Percentiles rank a stretch among this genome's conserved stretches.
Conservation (phyloP, 2,113 vertebrate genomes). For the Lucifuga dentata region DNA sequence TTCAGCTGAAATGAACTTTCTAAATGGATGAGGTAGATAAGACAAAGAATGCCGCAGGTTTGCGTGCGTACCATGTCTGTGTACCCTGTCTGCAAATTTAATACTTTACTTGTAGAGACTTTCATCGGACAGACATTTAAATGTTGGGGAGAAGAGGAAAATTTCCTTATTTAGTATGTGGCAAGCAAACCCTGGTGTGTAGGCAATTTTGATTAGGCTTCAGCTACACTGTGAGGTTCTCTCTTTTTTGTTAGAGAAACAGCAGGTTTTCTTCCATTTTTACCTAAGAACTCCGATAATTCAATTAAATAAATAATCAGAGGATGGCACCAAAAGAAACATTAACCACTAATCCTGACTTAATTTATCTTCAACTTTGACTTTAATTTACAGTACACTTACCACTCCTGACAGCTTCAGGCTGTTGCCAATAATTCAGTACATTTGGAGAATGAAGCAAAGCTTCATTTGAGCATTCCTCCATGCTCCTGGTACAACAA, state of each 20-base stretch:
- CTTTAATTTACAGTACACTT: constrained; percentile 22
- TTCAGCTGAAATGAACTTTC: neutral
- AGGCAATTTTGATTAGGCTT: neutral
- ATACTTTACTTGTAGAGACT: neutral
- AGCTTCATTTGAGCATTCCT: constrained; percentile 79
- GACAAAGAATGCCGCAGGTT: neutral
- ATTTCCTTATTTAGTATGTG: neutral
- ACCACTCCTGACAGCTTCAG: constrained; percentile 73
- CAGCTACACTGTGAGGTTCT: neutral
- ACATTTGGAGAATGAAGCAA: constrained; percentile 72
- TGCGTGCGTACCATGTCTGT: neutral
- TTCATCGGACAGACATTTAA: constrained; percentile 4
- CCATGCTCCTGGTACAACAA: constrained; percentile 73
- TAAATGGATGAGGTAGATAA: neutral
- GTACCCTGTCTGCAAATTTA: constrained; percentile 12
- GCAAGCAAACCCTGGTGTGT: neutral
- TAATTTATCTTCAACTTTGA: constrained; percentile 64
- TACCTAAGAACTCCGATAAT: constrained; percentile 30
- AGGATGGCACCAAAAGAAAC: constrained; percentile 52
- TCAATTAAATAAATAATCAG: constrained; percentile 40
- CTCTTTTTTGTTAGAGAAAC: neutral
- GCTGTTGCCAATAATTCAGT: constrained; percentile 80
- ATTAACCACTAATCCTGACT: constrained; percentile 70
- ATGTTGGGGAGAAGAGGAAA: constrained; percentile 13
- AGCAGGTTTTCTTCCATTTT: neutral